Percentiles rank a stretch among this genome's conserved stretches.
phyloP scores from a whole-genome alignment of 2,888 invertebrate species.

The Trichogramma evanescens region DNA sequence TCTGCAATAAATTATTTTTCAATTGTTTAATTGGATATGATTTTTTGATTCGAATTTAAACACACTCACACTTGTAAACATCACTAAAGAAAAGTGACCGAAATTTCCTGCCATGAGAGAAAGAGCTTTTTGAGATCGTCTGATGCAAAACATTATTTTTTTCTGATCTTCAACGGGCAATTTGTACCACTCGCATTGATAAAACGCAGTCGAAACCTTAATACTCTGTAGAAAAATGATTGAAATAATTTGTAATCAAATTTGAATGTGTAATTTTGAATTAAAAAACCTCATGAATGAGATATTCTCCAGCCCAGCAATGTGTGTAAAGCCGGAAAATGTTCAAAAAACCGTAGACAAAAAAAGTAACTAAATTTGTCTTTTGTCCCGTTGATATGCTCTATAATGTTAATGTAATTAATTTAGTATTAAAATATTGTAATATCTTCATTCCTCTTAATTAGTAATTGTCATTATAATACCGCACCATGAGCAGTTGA shows the following conservation, averaged over 20 bases:
- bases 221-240: conserved; percentile 9
- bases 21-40: neutral
- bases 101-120: conserved; percentile 20
- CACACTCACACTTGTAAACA: conserved; percentile 10
- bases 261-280: neutral
- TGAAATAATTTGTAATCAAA: neutral
- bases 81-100: conserved; percentile 14
- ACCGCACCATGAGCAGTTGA: conserved; percentile 19
- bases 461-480: too few species aligned
- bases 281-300: conserved; percentile 22
- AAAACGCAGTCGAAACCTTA: conserved; percentile 17
- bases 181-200: conserved; percentile 17
- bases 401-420: conserved; percentile 7
- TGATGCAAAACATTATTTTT: conserved; percentile 13
- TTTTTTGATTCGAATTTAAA: neutral
- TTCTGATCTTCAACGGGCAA: conserved; percentile 14
- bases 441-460: neutral
- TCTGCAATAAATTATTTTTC: conserved; percentile 10
- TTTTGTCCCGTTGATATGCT: conserved; percentile 17
- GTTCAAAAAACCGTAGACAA: conserved; percentile 23
- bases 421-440: neutral
- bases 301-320: conserved; percentile 23
- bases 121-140: conserved; percentile 16
- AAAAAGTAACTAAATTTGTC: conserved; percentile 22
- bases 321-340: conserved; percentile 22